A percentile compares a stretch with the other conserved stretches of the same genome.
Conservation (phyloP, 2,113 vertebrate species). For the Caloenas nicobarica region DNA sequence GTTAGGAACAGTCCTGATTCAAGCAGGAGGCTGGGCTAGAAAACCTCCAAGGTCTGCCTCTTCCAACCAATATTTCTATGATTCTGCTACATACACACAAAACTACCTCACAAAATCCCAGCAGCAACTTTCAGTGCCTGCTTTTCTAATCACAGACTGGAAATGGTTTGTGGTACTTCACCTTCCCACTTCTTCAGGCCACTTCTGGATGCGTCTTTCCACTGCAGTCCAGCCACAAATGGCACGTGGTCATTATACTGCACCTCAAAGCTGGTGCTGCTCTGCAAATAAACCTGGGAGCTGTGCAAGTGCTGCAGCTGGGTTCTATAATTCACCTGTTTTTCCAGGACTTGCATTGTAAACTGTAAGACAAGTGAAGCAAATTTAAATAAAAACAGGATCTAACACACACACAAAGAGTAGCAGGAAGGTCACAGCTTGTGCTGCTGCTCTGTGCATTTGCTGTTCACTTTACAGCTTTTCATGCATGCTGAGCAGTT, state of each 20-base stretch:
- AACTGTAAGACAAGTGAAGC: constrained; percentile 69
- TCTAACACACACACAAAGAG: background rate
- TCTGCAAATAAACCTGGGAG: constrained; percentile 71
- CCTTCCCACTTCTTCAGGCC: constrained; percentile 83
- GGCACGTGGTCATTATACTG: constrained; percentile 77
- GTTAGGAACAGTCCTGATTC: background rate
- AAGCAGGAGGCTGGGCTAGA: background rate
- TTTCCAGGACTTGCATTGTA: constrained; percentile 78
- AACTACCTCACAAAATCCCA: background rate
- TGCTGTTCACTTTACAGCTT: background rate
- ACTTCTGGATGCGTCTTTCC: constrained; percentile 76
- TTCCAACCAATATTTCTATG: background rate
- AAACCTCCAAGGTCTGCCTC: background rate
- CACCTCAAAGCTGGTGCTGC: constrained; percentile 83
- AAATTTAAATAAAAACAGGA: background rate
- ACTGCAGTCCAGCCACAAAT: constrained; percentile 78
- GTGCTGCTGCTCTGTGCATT: background rate
- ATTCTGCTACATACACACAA: background rate
- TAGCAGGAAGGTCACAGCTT: background rate
- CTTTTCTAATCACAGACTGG: background rate
- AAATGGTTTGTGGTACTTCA: constrained; percentile 12
- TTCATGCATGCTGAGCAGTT: background rate
- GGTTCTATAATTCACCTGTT: constrained; percentile 78
- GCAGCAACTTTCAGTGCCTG: background rate
- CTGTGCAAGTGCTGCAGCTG: constrained; percentile 78